Evolutionary conservation across 2,888 invertebrate genomes (phyloP).

Genomic region (Oxystoma pomonae): DNA sequence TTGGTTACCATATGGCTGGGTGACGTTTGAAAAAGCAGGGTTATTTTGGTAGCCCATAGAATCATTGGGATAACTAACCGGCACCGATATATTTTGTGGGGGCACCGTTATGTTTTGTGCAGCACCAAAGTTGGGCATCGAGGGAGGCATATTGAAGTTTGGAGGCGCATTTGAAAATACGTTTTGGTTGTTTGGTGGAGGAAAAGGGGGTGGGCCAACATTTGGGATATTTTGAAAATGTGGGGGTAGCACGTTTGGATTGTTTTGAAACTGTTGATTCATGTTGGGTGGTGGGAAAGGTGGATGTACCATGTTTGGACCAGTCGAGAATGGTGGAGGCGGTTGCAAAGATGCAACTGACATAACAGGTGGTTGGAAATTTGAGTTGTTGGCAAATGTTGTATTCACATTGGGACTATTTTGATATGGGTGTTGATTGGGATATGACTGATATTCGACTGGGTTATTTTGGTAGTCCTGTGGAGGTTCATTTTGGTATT

Average conservation of each 20-base stretch:
- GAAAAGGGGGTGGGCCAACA: background rate
- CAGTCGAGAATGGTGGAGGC: background rate
- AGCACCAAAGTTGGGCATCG: background rate
- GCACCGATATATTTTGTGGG: background rate
- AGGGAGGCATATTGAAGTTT: background rate
- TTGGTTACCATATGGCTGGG: background rate
- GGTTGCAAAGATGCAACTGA: background rate
- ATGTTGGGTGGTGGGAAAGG: background rate
- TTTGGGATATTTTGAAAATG: background rate
- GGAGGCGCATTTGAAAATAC: background rate
- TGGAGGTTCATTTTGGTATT: background rate
- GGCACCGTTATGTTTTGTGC: background rate
- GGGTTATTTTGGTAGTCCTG: background rate
- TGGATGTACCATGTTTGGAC: background rate
- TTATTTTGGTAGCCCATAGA: background rate
- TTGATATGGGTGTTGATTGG: background rate
- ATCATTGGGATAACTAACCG: background rate
- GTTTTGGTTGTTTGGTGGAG: background rate
- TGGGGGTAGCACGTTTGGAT: too few relatives aligned
- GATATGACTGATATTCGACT: background rate
- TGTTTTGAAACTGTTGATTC: background rate
- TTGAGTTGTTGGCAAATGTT: background rate
- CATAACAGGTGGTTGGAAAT: background rate
- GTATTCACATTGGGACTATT: background rate
- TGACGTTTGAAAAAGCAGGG: background rate